Base-by-base conservation (phyloP, 2,113 vertebrate genomes). In the Mola mola region DNA sequence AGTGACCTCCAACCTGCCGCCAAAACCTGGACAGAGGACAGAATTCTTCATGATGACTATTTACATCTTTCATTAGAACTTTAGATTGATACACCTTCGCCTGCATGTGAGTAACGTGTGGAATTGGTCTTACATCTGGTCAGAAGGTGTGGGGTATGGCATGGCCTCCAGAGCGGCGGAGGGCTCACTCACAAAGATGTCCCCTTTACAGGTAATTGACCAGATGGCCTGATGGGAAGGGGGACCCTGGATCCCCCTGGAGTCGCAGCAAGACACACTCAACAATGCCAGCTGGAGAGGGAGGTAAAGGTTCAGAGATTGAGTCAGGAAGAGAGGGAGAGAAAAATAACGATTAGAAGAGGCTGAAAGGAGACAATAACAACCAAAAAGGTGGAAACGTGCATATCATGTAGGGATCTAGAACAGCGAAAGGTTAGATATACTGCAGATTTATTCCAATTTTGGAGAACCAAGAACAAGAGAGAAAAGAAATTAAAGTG, bases 181-280 rank as follows among this genome's bases (percentile, higher is more conserved):
- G 7, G 96, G 96, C 78, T 99, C 97, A 9, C 97, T 96, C 55
- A 98, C 94, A 33, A 99, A 99, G 87, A 99, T 79, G 89, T 99
- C 96, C 34, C 97, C 97, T 91, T 96, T 98, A 82, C 96, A 98
- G 60, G 96, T 99, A 53, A 94, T 47, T 0, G 97, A 99, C 97
- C 97, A 99, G 87, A 96, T 93, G 84, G 96, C 96, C 51, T 96
- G 95, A 11, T 89, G 93, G 47, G 95, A 96, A 1, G 97, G 96
- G 47, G 94, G 92, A 40, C 95, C 95, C 0, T 92, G 94, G 77
- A 98, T 88, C 59, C 84, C 91, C 55, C 94, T 93, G 87, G 94
- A 93, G 83, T 98, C 95, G 9, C 95, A 96, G 84, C 96, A 98
- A 4, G 94, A 95, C 65, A 93, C 83, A 59, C 88, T 97, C 78